These are phyloP conservation scores for Parnassius smintheus DNA, from an alignment of 2,888 invertebrate species.

Conservation along the genomic window DNA sequence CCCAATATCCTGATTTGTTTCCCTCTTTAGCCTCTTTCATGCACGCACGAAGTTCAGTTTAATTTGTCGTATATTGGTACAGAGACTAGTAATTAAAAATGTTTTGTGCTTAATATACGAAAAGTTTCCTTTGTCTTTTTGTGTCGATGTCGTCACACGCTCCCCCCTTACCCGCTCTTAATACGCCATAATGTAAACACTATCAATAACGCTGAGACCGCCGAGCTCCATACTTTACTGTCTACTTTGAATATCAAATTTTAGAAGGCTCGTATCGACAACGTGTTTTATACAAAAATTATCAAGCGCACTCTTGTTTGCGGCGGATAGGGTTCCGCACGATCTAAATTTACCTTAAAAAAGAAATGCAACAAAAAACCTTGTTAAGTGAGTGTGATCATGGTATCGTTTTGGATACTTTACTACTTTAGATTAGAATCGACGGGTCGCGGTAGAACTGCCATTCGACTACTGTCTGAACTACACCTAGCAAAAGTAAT, in stretches of 20 bases:
- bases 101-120: conserved; percentile 1
- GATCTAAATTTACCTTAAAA: not conserved
- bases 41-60: no score
- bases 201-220: conserved; percentile 17
- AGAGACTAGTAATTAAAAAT: conserved; percentile 7
- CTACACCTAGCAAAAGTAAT: no score
- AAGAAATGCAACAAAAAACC: no score
- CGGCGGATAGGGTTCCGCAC: not conserved
- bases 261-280: conserved; percentile 8
- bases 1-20: no score
- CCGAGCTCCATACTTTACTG: conserved; percentile 13
- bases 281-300: conserved; percentile 5
- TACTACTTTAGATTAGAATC: no score
- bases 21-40: no score
- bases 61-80: not conserved
- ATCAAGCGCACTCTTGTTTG: conserved; percentile 1
- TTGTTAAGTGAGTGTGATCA: no score
- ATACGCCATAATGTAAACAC: conserved; percentile 19
- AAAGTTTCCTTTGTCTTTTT: conserved; percentile 11
- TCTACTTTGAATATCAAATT: conserved; percentile 21
- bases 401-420: no score
- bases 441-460: no score
- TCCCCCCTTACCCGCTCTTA: conserved; percentile 2
- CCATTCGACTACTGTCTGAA: no score
- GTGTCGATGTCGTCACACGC: conserved; percentile 1